A percentile compares a stretch with the other conserved stretches of the same genome.
These are phyloP conservation scores for Apoda limacodes DNA, from an alignment of 2,888 invertebrate species.

Conservation along the genomic window DNA sequence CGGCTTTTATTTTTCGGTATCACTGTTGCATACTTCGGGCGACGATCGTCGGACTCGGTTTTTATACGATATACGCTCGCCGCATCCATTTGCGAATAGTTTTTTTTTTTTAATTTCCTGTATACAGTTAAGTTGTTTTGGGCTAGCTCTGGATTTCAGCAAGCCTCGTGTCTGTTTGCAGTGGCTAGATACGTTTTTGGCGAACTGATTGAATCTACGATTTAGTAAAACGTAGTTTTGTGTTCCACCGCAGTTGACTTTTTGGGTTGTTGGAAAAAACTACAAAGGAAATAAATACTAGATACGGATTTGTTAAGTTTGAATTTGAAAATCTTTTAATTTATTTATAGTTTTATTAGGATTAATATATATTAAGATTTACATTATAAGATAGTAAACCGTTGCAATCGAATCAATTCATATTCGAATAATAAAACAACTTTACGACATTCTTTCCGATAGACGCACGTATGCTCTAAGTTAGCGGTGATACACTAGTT, in stretches of 20 bases:
- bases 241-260: slow-evolving; percentile 42
- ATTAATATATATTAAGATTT: too few species aligned
- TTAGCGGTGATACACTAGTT: too few species aligned
- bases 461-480: too few species aligned
- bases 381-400: too few species aligned
- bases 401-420: too few species aligned
- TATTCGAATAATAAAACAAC: too few species aligned
- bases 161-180: slow-evolving; percentile 54
- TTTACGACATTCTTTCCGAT: too few species aligned
- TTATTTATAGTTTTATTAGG: too few species aligned
- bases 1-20: slow-evolving; percentile 67
- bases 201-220: slow-evolving; percentile 63
- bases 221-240: slow-evolving; percentile 63
- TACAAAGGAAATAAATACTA: too few species aligned
- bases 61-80: slow-evolving; percentile 57
- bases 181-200: slow-evolving; percentile 49
- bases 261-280: too few species aligned
- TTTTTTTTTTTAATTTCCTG: slow-evolving; percentile 51
- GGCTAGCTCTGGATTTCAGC: slow-evolving; percentile 54
- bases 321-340: too few species aligned
- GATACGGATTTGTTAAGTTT: too few species aligned
- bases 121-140: slow-evolving; percentile 57
- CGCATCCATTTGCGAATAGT: slow-evolving; percentile 42
- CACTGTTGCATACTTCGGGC: slow-evolving; percentile 66
- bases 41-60: slow-evolving; percentile 56